These are phyloP conservation scores for Patella caerulea DNA, from an alignment of 2,888 invertebrate genomes.

Conservation along the genomic window DNA sequence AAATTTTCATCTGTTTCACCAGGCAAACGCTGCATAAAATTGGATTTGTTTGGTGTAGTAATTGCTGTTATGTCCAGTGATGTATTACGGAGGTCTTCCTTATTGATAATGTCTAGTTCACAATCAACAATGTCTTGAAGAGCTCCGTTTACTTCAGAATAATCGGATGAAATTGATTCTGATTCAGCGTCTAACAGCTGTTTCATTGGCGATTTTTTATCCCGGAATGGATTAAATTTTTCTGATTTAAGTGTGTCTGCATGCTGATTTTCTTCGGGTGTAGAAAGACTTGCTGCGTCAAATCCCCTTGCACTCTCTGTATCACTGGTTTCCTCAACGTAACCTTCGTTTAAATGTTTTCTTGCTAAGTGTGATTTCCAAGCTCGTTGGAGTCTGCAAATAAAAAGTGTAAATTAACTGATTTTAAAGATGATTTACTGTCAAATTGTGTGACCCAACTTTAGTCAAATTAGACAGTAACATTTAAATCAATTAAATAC, in stretches of 20 bases:
- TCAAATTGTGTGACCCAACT: no score
- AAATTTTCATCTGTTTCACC: constrained; percentile 62
- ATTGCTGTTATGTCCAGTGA: neutral
- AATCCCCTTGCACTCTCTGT: constrained; percentile 39
- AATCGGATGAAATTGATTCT: constrained; percentile 60
- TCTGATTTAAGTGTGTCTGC: neutral
- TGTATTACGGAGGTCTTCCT: constrained; percentile 38
- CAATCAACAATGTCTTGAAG: constrained; percentile 53
- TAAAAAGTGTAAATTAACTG: no score
- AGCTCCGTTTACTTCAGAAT: constrained; percentile 62
- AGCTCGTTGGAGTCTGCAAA: constrained; percentile 54
- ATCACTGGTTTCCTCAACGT: constrained; percentile 36
- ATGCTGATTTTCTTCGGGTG: constrained; percentile 42
- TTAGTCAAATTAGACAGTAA: no score
- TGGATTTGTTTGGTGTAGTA: neutral
- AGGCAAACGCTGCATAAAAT: constrained; percentile 24
- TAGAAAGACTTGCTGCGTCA: constrained; percentile 33
- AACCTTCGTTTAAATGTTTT: constrained; percentile 24
- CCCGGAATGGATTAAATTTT: constrained; percentile 4
- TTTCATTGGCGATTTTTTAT: constrained; percentile 24
- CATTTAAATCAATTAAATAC: no score
- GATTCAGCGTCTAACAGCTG: constrained; percentile 39
- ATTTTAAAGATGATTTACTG: no score
- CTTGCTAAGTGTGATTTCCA: constrained; percentile 47
- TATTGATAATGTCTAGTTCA: constrained; percentile 42